Evolutionary conservation across 1,140 invertebrate genomes (phyloP).

Genomic region (Zeugodacus cucurbitae): DNA sequence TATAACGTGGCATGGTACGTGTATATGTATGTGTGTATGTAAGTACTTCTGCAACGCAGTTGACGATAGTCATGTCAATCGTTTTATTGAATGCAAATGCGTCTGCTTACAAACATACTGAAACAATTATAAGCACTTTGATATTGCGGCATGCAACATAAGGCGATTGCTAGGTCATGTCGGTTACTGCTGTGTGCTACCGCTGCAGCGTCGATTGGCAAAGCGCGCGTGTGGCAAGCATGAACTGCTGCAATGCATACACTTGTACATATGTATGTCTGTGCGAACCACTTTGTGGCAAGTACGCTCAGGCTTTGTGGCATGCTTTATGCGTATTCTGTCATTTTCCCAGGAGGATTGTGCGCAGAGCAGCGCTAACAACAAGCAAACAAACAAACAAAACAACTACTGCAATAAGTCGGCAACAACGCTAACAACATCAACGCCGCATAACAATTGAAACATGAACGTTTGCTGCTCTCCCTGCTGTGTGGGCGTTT

Average conservation of each 20-base stretch:
- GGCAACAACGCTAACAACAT: background rate
- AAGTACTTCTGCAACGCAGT: background rate
- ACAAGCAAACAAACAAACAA: background rate
- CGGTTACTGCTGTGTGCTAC: background rate
- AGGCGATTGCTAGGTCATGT: background rate
- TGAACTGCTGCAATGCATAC: background rate
- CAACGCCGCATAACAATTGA: slow-evolving; percentile 2
- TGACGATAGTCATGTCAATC: background rate
- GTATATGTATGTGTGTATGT: background rate
- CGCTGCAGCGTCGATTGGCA: background rate
- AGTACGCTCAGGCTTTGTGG: background rate
- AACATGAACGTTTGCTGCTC: background rate
- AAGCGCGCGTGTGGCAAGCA: background rate
- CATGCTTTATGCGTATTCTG: background rate
- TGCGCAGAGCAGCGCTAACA: background rate
- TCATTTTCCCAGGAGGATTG: slow-evolving; percentile 33
- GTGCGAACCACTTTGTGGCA: background rate
- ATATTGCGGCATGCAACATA: slow-evolving; percentile 12
- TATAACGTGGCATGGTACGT: background rate
- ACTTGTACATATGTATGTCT: background rate
- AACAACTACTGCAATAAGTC: slow-evolving; percentile 2
- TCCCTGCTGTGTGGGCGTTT: background rate
- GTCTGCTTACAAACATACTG: background rate
- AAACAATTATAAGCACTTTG: background rate
- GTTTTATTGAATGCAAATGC: background rate